These are phyloP conservation scores for Pyrocoelia pectoralis DNA, from an alignment of 2,888 invertebrate genomes.

Conservation along the genomic window DNA sequence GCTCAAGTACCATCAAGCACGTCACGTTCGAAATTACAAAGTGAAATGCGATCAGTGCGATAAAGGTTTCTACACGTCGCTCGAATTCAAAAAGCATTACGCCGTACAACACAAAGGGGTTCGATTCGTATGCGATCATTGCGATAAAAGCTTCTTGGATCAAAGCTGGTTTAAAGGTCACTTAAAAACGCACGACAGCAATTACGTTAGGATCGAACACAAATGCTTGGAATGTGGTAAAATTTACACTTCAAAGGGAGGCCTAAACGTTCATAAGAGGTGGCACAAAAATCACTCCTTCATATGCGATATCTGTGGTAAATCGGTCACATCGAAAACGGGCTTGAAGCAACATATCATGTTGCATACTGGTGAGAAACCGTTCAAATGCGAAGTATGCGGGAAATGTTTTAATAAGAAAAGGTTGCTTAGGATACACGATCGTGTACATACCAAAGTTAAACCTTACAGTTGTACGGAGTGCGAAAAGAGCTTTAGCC, in stretches of 20 bases:
- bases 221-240: too few species aligned
- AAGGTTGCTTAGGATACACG: slow-evolving; percentile 46
- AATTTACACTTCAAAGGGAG: too few species aligned
- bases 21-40: slow-evolving; percentile 39
- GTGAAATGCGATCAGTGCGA: slow-evolving; percentile 43
- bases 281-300: slow-evolving; percentile 21
- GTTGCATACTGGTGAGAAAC: slow-evolving; percentile 38
- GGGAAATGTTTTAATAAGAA: slow-evolving; percentile 45
- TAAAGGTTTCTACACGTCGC: slow-evolving; percentile 41
- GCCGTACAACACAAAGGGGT: slow-evolving; percentile 37
- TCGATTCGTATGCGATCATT: slow-evolving; percentile 34
- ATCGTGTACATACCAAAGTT: slow-evolving; percentile 48
- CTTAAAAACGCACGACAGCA: slow-evolving; percentile 38
- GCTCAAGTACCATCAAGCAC: slow-evolving; percentile 50
- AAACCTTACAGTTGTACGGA: slow-evolving; percentile 45
- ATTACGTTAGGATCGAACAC: too few species aligned
- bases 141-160: slow-evolving; percentile 37
- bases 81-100: slow-evolving; percentile 39
- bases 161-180: slow-evolving; percentile 38
- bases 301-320: slow-evolving; percentile 42
- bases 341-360: slow-evolving; percentile 34
- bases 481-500: slow-evolving; percentile 50
- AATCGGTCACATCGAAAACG: slow-evolving; percentile 35
- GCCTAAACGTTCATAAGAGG: too few species aligned
- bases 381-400: slow-evolving; percentile 37